Base-by-base conservation (phyloP, 2,888 invertebrate species). In the Eristalinus aeneus region DNA sequence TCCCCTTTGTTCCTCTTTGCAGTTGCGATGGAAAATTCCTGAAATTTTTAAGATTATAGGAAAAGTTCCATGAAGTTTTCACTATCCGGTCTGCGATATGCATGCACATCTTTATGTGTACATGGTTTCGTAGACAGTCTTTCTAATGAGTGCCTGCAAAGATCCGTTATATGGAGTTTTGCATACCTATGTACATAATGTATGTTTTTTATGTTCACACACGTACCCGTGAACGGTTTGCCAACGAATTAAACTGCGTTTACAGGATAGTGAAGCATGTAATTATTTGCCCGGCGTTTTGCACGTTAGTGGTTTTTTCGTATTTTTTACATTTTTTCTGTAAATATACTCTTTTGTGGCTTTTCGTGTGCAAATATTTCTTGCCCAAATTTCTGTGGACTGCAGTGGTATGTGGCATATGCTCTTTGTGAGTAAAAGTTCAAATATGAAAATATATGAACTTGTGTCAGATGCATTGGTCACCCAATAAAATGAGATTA, bases 131-230 rank as follows among this genome's bases (percentile, higher is more conserved):
- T 79, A 84, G 64, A 56, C n/a, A n/a, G 54, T 53, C 71, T 58
- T 74, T 74, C 79, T 65, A 84, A 79, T 64, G 75, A 60, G 53
- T 84, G 69, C 79, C 79, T 79, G 83, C 79, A 84, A 54, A 74
- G 53, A 46, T 64, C 60, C 46, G n/a, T 16, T 16, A 16, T 16
- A 46, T 39, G 10, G 4, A 12, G 6, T 16, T 46, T n/a, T 46
- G 46, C 46, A 16, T 16, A 16, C 1, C n/a, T 46, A 16, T 46
- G 46, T 16, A 46, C 8, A 46, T n/a, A 46, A 2, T 27, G 27
- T 46, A 16, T n/a, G n/a, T n/a, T n/a, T n/a, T 46, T 46, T 46
- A 8, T 46, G 16, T 46, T 6, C n/a, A 46, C 8, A 16, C 16
- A n/a, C 64, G 77, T 68, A 64, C 73, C 22, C 23, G 73, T 78